Percentiles rank a stretch among this genome's conserved stretches.
These are phyloP conservation scores for Microcebus tavaratra DNA, from an alignment of 2,113 vertebrate genomes.

Conservation along the genomic window DNA sequence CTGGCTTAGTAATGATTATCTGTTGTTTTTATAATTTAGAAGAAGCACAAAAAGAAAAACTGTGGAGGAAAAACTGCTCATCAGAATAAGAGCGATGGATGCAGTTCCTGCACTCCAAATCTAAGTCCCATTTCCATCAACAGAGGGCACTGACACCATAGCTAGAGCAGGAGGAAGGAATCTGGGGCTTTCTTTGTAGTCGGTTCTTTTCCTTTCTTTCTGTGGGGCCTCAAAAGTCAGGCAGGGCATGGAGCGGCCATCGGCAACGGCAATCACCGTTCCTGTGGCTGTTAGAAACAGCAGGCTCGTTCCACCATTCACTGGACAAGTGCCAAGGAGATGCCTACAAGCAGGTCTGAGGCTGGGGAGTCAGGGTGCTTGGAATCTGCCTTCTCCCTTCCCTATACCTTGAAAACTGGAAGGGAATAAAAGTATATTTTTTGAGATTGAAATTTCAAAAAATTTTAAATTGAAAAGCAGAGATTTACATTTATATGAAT, in stretches of 20 bases:
- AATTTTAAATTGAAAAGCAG: not conserved
- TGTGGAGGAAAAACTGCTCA: not conserved
- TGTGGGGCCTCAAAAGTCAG: not conserved
- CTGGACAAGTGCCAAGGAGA: not conserved
- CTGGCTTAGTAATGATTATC: constrained; percentile 33
- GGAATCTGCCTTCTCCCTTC: not conserved
- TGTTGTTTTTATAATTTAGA: constrained; percentile 46
- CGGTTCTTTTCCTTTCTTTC: not conserved
- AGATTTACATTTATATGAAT: constrained; percentile 12
- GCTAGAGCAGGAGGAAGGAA: not conserved
- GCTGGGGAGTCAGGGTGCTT: not conserved
- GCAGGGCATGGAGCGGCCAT: not conserved
- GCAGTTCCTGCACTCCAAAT: not conserved
- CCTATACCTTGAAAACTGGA: not conserved
- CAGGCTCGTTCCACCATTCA: not conserved
- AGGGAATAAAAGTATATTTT: not conserved
- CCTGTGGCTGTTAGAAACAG: not conserved
- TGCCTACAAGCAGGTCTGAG: not conserved
- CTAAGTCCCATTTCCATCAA: not conserved
- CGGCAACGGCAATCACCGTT: not conserved
- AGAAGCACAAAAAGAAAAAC: constrained; percentile 35
- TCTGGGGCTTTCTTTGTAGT: not conserved
- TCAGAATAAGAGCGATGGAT: constrained; percentile 7
- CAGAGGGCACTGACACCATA: not conserved
- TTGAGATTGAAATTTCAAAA: constrained; percentile 20